Percentiles rank a stretch among this genome's conserved stretches.
phyloP scores from a whole-genome alignment of 2,113 vertebrate species.

The Antennarius striatus region DNA sequence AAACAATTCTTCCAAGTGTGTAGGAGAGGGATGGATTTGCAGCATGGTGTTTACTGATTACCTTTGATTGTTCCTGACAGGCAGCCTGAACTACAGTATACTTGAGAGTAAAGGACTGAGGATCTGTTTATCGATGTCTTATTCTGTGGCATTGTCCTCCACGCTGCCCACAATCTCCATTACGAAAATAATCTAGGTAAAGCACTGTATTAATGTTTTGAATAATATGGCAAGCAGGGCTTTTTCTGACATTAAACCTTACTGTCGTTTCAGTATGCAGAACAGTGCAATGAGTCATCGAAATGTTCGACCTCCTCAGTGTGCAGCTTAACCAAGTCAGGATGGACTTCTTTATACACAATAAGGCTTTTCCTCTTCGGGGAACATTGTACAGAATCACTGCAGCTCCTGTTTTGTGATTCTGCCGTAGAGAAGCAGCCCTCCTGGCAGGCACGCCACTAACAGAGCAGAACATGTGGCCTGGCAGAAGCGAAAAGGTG shows the following conservation, averaged over 20 bases:
- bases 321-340: too few species aligned
- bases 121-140: conserved; percentile 10
- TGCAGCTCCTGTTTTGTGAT: conserved; percentile 21
- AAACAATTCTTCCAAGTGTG: conserved; percentile 39
- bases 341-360: too few species aligned
- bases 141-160: background rate
- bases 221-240: background rate
- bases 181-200: background rate
- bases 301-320: background rate
- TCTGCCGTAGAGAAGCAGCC: conserved; percentile 27
- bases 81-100: conserved; percentile 9
- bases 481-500: conserved; percentile 21
- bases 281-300: conserved; percentile 1
- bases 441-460: conserved; percentile 6
- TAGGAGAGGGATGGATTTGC: conserved; percentile 39
- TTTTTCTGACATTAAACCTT: conserved; percentile 3
- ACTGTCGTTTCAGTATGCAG: background rate
- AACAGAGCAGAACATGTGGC: conserved; percentile 47
- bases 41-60: conserved; percentile 45
- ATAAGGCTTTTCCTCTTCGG: background rate
- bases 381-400: background rate
- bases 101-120: background rate
- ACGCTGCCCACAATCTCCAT: background rate
- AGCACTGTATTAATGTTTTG: background rate
- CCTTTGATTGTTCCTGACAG: conserved; percentile 33